These are phyloP conservation scores for Pocillopora verrucosa DNA, from an alignment of 64 coral and sea anemone species.

Conservation along the genomic window DNA sequence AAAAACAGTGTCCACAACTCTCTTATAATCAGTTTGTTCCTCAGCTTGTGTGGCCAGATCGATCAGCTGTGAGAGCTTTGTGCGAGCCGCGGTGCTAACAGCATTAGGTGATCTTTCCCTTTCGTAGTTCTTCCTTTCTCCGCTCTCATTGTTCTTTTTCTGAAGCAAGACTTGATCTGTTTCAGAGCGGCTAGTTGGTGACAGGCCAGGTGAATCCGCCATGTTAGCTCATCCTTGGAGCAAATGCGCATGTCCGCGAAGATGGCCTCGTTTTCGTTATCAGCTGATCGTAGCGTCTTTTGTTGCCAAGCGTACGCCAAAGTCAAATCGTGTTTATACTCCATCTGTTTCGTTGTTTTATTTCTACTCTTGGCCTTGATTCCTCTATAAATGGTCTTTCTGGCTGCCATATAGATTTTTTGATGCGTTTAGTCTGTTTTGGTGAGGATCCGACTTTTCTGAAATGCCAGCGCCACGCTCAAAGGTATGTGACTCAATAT, in stretches of 20 bases:
- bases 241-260: conserved; percentile 58
- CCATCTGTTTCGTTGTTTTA: not conserved
- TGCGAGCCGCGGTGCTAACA: conserved; percentile 72
- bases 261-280: conserved; percentile 78
- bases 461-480: conserved; percentile 36
- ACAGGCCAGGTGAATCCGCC: conserved; percentile 79
- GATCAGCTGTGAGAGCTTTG: conserved; percentile 75
- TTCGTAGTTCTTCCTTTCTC: conserved; percentile 48
- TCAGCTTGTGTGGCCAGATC: conserved; percentile 76
- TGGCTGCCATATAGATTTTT: not conserved
- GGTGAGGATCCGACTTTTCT: conserved; percentile 16
- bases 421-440: not conserved
- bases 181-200: conserved; percentile 8
- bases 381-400: not conserved
- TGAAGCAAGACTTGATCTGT: conserved; percentile 23
- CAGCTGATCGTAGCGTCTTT: conserved; percentile 79
- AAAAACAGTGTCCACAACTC: conserved; percentile 82
- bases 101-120: conserved; percentile 69
- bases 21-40: conserved; percentile 85
- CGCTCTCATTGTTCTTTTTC: conserved; percentile 42
- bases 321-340: not conserved
- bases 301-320: conserved; percentile 63
- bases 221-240: conserved; percentile 80
- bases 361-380: not conserved
- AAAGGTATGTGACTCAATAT: conserved; percentile 19